Conservation (phyloP, 2,888 invertebrate genomes). For the Athalia rosae region DNA sequence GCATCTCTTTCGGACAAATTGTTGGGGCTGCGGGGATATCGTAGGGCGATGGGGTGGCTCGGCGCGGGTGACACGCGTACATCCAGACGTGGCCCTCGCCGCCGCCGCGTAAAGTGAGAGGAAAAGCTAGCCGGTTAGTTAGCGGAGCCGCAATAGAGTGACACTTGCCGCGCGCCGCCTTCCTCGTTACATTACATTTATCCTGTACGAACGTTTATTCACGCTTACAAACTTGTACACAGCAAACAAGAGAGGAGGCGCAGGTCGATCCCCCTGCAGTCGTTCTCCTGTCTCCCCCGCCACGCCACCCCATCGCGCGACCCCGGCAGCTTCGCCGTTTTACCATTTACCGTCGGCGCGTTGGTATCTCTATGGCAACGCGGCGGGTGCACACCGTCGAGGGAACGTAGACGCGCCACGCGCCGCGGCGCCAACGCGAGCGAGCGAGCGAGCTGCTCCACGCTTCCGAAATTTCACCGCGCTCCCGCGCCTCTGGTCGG, state of each 20-base stretch:
- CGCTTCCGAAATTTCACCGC: conserved; percentile 34
- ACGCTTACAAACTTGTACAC: conserved; percentile 44
- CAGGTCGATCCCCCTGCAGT: conserved; percentile 6
- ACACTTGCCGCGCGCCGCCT: conserved; percentile 68
- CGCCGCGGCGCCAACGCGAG: conserved; percentile 20
- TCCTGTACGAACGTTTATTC: conserved; percentile 69
- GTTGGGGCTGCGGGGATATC: conserved; percentile 68
- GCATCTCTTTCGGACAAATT: conserved; percentile 67
- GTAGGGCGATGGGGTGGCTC: not conserved
- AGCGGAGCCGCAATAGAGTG: conserved; percentile 71
- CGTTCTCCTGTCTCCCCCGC: not conserved
- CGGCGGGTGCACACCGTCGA: conserved; percentile 34
- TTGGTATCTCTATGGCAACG: conserved; percentile 65
- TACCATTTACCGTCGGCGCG: conserved; percentile 51
- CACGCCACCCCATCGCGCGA: conserved; percentile 36
- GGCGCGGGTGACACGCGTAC: not conserved
- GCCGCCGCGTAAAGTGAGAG: not conserved
- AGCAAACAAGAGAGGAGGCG: no score
- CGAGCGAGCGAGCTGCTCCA: no score
- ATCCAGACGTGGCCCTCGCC: not conserved
- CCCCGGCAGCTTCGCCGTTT: conserved; percentile 1
- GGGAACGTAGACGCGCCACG: conserved; percentile 18
- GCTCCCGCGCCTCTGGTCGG: no score
- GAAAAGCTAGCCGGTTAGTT: conserved; percentile 63
- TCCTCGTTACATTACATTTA: conserved; percentile 73